Base-by-base conservation (phyloP, 2,797 vertebrate genomes). In the Oryzias dopingdopingensis region DNA sequence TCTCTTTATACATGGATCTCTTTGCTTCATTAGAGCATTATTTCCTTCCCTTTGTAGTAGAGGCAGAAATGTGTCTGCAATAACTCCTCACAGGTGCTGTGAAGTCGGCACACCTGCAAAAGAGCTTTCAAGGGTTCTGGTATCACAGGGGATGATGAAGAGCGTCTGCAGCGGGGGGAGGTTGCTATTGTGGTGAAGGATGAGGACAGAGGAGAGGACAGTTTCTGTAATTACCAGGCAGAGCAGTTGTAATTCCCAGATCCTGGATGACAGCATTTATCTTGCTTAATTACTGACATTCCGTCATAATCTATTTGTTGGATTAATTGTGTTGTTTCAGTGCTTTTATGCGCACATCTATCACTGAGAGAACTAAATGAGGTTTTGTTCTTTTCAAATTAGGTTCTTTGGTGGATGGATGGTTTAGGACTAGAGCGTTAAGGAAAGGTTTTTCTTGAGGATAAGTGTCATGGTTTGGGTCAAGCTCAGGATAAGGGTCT, bases 261-360 rank as follows among this genome's bases (percentile, higher is more conserved):
- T 74, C 49, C 64, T 67, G 53, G 62, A 71, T 16, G 14, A 46
- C 49, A 67, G 57, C 56, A 70, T 79, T 82, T 62, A 68, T 81
- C 71, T 49, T 55, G 65, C 58, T 68, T 78, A 72, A 80, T 81
- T 79, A 73, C 70, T 41, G 70, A 82, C 67, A 76, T 70, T 52
- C 12, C 77, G 56, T 74, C 72, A 70, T 62, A 59, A 70, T 47
- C 56, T 76, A 60, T 68, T 67, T 55, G 64, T 62, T 24, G 47
- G 60, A 81, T 56, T 52, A 64, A 70, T 56, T 41, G 40, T 46
- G 45, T 63, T 26, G 62, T 65, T 40, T 55, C 16, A 40, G 59
- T 37, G 24, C 22, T 49, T 14, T 49, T 18, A 20, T 45, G 22
- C 42, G 32, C 24, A 20, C 53, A 23, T 5, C 23, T 42, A 7